Conservation (phyloP, 2,113 vertebrate genomes). For the Pseudorectes ferrugineus region DNA sequence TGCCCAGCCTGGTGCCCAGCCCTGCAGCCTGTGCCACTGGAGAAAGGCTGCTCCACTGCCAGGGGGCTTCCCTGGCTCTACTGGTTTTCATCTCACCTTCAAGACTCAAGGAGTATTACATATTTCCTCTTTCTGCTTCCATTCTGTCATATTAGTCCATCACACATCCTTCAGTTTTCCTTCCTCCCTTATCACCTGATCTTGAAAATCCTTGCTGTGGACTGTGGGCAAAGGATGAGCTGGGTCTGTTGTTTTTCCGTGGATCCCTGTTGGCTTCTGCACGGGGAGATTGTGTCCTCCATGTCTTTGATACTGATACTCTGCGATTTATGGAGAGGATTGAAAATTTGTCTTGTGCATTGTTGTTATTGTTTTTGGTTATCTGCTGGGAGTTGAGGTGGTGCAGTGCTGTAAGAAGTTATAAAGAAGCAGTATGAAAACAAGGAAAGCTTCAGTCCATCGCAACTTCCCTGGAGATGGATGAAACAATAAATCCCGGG, state of each 20-base stretch:
- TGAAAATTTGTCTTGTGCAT: not conserved
- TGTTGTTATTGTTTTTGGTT: not conserved
- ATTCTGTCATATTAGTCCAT: fast-evolving
- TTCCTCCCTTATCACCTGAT: not conserved
- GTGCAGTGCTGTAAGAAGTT: conserved; percentile 5
- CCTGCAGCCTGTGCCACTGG: not conserved
- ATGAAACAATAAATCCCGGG: conserved; percentile 15
- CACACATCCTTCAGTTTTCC: not conserved
- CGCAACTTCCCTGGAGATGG: not conserved
- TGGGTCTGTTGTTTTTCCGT: not conserved
- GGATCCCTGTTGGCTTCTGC: not conserved
- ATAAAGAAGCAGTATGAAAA: not conserved
- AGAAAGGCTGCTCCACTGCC: not conserved
- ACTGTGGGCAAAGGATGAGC: not conserved
- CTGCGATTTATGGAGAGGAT: not conserved
- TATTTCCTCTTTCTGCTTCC: not conserved
- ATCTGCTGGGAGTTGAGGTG: not conserved
- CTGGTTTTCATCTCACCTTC: not conserved
- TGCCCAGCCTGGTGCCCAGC: not conserved
- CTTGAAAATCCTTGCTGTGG: not conserved
- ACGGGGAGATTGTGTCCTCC: not conserved
- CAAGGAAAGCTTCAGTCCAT: conserved; percentile 13
- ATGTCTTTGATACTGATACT: not conserved
- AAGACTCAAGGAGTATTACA: fast-evolving
- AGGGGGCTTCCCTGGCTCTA: not conserved